Evolutionary conservation across 2,113 vertebrate species (phyloP).

Genomic region (Nothocercus julius): DNA sequence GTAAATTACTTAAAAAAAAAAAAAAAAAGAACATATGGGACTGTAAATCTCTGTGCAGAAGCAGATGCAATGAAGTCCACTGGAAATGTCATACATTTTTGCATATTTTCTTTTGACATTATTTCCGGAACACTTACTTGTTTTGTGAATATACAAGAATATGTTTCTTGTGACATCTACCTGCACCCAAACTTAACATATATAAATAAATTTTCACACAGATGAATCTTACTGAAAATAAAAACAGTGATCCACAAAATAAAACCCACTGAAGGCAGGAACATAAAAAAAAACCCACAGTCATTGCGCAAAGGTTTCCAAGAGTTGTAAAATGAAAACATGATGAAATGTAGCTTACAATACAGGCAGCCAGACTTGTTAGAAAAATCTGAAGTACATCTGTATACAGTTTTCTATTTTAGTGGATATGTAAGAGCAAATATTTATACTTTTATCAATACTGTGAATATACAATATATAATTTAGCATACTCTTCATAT

Average conservation of each 20-base stretch:
- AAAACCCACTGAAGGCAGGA: not conserved
- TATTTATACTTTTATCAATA: not conserved
- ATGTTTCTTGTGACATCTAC: constrained; percentile 22
- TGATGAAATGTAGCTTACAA: not conserved
- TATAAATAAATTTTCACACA: constrained; percentile 52
- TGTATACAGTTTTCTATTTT: not conserved
- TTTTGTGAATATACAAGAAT: constrained; percentile 17
- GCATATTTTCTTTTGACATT: not conserved
- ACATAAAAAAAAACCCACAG: constrained; percentile 1
- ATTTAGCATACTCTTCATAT: not conserved
- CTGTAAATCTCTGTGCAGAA: not conserved
- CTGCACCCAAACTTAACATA: constrained; percentile 45
- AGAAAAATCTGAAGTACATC: not conserved
- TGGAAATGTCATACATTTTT: not conserved
- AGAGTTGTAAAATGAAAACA: not conserved
- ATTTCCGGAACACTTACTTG: not conserved
- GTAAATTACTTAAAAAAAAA: not conserved
- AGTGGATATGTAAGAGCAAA: not conserved
- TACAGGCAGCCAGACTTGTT: not conserved
- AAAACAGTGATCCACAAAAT: constrained; percentile 15
- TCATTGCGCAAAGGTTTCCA: not conserved
- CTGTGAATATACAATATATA: not conserved
- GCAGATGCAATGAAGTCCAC: not conserved
- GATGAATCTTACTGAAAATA: not conserved
- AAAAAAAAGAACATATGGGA: constrained; percentile 13